phyloP scores from a whole-genome alignment of 2,888 invertebrate species.

The Spilarctia lutea region DNA sequence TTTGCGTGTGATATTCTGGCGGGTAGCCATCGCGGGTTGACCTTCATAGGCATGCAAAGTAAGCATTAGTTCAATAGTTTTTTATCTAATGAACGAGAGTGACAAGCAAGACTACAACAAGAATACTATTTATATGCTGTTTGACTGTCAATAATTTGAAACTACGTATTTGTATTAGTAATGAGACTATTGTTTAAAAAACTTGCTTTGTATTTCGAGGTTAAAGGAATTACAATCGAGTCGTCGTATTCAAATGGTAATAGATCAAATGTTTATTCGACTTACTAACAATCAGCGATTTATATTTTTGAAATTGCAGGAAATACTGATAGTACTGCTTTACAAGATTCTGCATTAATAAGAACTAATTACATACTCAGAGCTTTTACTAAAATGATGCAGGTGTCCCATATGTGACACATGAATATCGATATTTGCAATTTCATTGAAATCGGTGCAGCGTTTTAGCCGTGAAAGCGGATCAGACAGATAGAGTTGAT shows the following conservation, averaged over 20 bases:
- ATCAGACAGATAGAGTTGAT: too few relatives aligned
- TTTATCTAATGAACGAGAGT: slow-evolving; percentile 4
- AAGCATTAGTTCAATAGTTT: slow-evolving; percentile 2
- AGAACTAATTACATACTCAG: neutral
- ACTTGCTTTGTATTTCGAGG: too few relatives aligned
- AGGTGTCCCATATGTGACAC: too few relatives aligned
- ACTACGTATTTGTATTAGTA: neutral
- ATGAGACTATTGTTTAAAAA: neutral
- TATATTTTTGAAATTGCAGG: neutral
- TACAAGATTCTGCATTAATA: neutral
- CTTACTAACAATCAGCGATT: neutral
- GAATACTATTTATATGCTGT: neutral
- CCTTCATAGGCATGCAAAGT: slow-evolving; percentile 16
- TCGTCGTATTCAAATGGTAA: neutral
- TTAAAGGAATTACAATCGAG: neutral
- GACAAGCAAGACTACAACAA: too few relatives aligned
- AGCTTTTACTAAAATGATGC: too few relatives aligned
- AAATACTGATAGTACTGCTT: neutral
- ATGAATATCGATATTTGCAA: too few relatives aligned
- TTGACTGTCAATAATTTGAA: neutral
- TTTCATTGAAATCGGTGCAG: too few relatives aligned
- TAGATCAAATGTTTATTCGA: neutral
- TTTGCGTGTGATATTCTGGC: slow-evolving; percentile 23
- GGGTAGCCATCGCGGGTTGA: slow-evolving; percentile 5
- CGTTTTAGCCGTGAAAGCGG: too few relatives aligned